phyloP scores from a whole-genome alignment of 2,113 vertebrate species.

The Puma concolor region DNA sequence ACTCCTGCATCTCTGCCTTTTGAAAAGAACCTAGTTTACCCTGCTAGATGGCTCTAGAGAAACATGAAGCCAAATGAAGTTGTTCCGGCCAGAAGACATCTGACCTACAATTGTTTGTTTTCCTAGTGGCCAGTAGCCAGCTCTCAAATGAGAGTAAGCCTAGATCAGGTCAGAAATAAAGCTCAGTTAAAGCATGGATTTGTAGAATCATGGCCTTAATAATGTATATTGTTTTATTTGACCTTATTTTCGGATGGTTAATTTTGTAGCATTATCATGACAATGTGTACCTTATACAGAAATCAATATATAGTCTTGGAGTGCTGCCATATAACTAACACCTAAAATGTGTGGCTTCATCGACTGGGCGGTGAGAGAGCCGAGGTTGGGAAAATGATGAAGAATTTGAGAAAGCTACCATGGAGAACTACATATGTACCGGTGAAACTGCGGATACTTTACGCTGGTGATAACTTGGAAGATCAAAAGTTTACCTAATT shows the following conservation, averaged over 20 bases:
- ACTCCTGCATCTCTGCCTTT: background rate
- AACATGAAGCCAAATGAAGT: background rate
- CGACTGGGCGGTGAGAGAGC: background rate
- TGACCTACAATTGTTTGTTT: background rate
- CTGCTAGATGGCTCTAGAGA: background rate
- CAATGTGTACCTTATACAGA: background rate
- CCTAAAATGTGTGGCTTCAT: background rate
- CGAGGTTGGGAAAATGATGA: background rate
- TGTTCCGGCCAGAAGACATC: background rate
- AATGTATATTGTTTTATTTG: background rate
- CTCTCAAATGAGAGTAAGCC: background rate
- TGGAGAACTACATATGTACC: background rate
- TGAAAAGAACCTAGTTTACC: background rate
- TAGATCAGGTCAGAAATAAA: background rate
- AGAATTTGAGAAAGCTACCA: background rate
- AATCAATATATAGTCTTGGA: background rate
- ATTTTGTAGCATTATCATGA: background rate
- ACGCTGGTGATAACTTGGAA: background rate
- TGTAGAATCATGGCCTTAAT: background rate
- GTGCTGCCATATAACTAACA: background rate
- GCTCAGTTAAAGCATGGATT: background rate
- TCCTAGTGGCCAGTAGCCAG: background rate
- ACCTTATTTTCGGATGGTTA: background rate
- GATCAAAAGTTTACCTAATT: background rate
- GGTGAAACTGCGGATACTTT: background rate